Evolutionary conservation across 92 coral and sea anemone genomes (phyloP).

Genomic region (Palythoa heliodiscus): DNA sequence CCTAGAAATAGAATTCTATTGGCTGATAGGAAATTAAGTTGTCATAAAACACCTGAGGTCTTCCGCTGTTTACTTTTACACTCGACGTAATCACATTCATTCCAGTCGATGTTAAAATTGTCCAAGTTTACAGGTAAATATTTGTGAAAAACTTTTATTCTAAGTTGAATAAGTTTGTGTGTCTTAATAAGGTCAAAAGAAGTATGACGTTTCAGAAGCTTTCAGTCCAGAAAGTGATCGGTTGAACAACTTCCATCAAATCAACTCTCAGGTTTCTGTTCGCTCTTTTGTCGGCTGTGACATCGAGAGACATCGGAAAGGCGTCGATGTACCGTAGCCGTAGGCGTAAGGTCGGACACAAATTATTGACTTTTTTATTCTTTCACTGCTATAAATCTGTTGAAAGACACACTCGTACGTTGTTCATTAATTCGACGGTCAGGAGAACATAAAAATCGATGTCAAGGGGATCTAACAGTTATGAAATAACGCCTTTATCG

Average conservation of each 20-base stretch:
- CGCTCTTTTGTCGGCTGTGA: background rate
- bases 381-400: background rate
- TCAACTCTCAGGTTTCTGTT: background rate
- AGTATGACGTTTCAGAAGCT: background rate
- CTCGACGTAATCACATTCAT: background rate
- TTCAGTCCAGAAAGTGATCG: conserved; percentile 33
- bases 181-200: conserved; percentile 28
- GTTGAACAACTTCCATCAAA: conserved; percentile 11
- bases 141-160: background rate
- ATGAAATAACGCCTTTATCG: conserved; percentile 36
- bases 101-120: background rate
- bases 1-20: background rate
- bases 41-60: conserved; percentile 3
- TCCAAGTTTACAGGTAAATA: conserved; percentile 19
- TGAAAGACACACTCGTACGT: background rate
- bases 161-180: conserved; percentile 4
- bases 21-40: conserved; percentile 14
- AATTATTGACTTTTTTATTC: background rate
- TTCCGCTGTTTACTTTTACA: background rate
- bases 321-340: too few species aligned
- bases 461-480: conserved; percentile 28
- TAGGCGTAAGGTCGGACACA: conserved; percentile 15
- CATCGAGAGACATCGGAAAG: background rate
- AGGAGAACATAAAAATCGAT: conserved; percentile 28
- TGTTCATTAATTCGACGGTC: background rate